These are phyloP conservation scores for Anser cygnoides DNA, from an alignment of 2,113 vertebrate genomes.

Conservation along the genomic window DNA sequence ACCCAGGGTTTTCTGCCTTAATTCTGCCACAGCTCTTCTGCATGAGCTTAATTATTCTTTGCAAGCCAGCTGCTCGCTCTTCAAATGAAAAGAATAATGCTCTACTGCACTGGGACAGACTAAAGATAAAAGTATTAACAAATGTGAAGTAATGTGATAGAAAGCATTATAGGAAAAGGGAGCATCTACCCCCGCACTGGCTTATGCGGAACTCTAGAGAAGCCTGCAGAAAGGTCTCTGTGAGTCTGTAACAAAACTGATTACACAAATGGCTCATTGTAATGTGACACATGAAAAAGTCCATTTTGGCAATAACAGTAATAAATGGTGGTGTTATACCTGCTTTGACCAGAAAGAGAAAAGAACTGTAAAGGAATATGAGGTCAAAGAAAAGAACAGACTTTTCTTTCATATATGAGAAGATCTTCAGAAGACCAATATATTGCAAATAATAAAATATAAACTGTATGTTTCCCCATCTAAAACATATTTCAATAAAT, in stretches of 20 bases:
- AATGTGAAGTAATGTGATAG: neutral
- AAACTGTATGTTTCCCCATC: neutral
- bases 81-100: slow-evolving; percentile 5
- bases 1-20: neutral
- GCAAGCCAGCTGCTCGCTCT: neutral
- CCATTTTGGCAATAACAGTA: neutral
- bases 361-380: neutral
- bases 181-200: neutral
- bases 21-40: neutral
- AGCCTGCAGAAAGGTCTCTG: neutral
- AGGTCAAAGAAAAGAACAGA: neutral
- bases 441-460: neutral
- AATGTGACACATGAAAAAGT: neutral
- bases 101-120: neutral
- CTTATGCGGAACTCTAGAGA: neutral
- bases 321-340: neutral
- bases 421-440: neutral
- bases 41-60: neutral
- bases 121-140: neutral
- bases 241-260: neutral
- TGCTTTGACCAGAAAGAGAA: neutral
- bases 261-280: neutral
- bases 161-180: neutral
- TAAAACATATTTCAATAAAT: neutral
- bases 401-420: neutral